Evolutionary conservation across 1,140 invertebrate genomes (phyloP).

Genomic region (Pachypsylla venusta): DNA sequence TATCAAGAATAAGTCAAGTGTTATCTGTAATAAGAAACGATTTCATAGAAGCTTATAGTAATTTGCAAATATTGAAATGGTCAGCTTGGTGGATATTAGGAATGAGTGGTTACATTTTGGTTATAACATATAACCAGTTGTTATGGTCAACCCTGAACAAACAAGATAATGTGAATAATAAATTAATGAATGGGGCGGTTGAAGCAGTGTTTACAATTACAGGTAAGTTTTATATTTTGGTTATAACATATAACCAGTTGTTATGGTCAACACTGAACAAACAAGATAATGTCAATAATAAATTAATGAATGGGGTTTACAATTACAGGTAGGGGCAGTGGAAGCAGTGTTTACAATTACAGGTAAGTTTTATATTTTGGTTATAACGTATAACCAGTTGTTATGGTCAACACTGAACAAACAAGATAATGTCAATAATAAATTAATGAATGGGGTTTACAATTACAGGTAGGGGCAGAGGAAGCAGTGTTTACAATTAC

Average conservation of each 20-base stretch:
- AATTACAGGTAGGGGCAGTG: no score
- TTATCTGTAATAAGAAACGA: no score
- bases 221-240: slow-evolving; percentile 14
- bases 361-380: no score
- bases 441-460: no score
- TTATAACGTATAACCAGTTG: no score
- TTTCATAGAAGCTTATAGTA: slow-evolving; percentile 12
- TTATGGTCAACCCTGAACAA: background rate
- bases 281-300: background rate
- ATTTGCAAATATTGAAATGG: slow-evolving; percentile 17
- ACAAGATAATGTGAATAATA: background rate
- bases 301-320: background rate
- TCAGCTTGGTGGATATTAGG: slow-evolving; percentile 17
- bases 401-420: no score
- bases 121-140: slow-evolving; percentile 6
- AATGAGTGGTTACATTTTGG: slow-evolving; percentile 15
- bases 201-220: background rate
- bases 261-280: background rate
- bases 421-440: no score
- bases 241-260: slow-evolving; percentile 6
- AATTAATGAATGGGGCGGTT: background rate
- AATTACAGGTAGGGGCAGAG: no score
- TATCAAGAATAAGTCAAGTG: no score
- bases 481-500: no score
- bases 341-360: background rate